Evolutionary conservation across 2,113 vertebrate genomes (phyloP), one percentile per base, ranked within the genome.

Genomic region (Rostratula benghalensis): DNA sequence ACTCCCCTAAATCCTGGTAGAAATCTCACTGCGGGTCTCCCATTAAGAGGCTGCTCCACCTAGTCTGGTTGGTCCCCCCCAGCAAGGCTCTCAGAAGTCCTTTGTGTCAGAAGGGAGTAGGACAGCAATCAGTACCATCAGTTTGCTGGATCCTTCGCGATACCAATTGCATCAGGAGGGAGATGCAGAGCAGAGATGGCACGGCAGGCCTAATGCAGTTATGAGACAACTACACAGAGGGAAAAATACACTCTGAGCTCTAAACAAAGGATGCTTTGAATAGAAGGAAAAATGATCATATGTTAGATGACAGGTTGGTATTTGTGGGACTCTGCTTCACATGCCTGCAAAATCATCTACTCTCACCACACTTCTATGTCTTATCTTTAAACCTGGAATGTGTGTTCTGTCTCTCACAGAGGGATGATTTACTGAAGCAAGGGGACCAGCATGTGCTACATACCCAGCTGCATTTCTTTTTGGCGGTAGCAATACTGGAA

Each of bases 351-450:
- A 89, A 37, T 37, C 68, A 69, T 9, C 59, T 23, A 0, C n/a
- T 59, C 79, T 81, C 1, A 0, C 22, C 28, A 31, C 37, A 23
- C 46, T 81, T 73, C 5, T 17, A 28, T 24, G 59, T 51, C 63
- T 83, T 80, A 71, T 92, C 91, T 82, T 85, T 53, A 48, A 64
- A 73, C 15, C 5, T 67, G 56, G 46, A 93, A 31, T 0, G 13
- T 0, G 9, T 31, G 64, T 18, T 50, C 31, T 28, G n/a, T 10
- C 59, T 61, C 76, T 81, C 83, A 30, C 28, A 67, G 69, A 63
- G 17, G 31, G 60, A 45, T 54, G 91, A 95, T 54, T 91, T 94
- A 91, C 73, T 65, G 50, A 87, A 74, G 77, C 89, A 74, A 86
- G 51, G 46, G 73, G 60, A 77, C 24, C 68, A 59, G 80, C 37